A percentile compares a stretch with the other conserved stretches of the same genome.
Evolutionary conservation across 2,888 invertebrate species (phyloP).

Genomic region (Parelbella ahira): DNA sequence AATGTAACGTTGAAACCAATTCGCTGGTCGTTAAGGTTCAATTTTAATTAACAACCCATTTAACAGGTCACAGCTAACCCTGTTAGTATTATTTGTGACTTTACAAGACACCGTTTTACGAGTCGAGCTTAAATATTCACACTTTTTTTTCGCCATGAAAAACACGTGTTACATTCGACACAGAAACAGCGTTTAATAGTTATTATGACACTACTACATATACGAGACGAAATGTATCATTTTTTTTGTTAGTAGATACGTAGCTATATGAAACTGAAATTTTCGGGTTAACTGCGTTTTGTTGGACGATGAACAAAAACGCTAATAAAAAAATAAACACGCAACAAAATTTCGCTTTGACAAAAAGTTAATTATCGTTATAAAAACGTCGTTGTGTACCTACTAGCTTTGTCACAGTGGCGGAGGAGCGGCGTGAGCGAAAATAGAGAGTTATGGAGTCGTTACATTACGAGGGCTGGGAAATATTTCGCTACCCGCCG

Average conservation of each 20-base stretch:
- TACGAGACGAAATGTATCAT: conserved; percentile 62
- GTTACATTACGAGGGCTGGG: too few relatives aligned
- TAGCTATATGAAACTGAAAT: conserved; percentile 45
- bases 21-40: conserved; percentile 27
- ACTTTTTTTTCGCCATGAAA: conserved; percentile 51
- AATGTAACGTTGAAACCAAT: conserved; percentile 15
- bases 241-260: conserved; percentile 46
- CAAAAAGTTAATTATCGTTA: conserved; percentile 73
- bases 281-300: conserved; percentile 38
- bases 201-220: conserved; percentile 74
- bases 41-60: conserved; percentile 14
- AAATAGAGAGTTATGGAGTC: conserved; percentile 51
- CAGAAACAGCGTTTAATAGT: conserved; percentile 53
- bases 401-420: conserved; percentile 67
- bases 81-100: conserved; percentile 55
- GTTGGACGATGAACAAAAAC: conserved; percentile 46
- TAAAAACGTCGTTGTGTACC: conserved; percentile 62
- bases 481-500: too few relatives aligned
- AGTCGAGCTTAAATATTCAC: conserved; percentile 60
- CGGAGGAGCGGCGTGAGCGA: too few relatives aligned
- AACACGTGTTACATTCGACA: conserved; percentile 58
- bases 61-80: conserved; percentile 31
- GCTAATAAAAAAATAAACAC: too few relatives aligned
- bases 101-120: conserved; percentile 63
- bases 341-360: conserved; percentile 65